Percentiles rank a stretch among this genome's conserved stretches.
These are phyloP conservation scores for Zygaena filipendulae DNA, from an alignment of 2,888 invertebrate genomes.

Conservation along the genomic window DNA sequence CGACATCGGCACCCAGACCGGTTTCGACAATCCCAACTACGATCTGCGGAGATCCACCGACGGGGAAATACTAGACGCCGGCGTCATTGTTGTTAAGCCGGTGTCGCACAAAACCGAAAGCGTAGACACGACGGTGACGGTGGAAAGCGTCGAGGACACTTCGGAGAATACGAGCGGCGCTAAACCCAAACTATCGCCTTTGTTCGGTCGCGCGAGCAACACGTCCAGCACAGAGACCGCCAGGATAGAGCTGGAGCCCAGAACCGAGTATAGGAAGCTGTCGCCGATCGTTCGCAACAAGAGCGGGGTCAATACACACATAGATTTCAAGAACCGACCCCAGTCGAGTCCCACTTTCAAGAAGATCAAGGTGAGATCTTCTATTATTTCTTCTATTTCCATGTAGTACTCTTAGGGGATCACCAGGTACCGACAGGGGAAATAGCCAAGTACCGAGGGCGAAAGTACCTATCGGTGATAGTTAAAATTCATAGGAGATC, in stretches of 20 bases:
- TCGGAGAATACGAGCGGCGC: constrained; percentile 31
- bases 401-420: no score
- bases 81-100: constrained; percentile 52
- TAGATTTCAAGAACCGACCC: constrained; percentile 49
- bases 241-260: constrained; percentile 49
- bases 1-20: constrained; percentile 52
- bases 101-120: constrained; percentile 31
- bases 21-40: constrained; percentile 59
- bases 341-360: constrained; percentile 51
- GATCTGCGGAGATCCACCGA: constrained; percentile 25
- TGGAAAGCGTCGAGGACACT: constrained; percentile 46
- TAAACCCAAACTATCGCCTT: constrained; percentile 51
- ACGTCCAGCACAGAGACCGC: constrained; percentile 31
- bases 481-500: no score
- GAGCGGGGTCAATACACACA: constrained; percentile 34
- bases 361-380: constrained; percentile 32
- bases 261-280: constrained; percentile 47
- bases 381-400: no score
- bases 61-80: constrained; percentile 25
- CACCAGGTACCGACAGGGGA: no score
- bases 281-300: constrained; percentile 47
- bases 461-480: no score
- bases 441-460: no score
- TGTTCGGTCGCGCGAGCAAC: constrained; percentile 44
- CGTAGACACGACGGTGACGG: constrained; percentile 47